Conservation (phyloP, 1,140 invertebrate species). For the Drosophila guanche region DNA sequence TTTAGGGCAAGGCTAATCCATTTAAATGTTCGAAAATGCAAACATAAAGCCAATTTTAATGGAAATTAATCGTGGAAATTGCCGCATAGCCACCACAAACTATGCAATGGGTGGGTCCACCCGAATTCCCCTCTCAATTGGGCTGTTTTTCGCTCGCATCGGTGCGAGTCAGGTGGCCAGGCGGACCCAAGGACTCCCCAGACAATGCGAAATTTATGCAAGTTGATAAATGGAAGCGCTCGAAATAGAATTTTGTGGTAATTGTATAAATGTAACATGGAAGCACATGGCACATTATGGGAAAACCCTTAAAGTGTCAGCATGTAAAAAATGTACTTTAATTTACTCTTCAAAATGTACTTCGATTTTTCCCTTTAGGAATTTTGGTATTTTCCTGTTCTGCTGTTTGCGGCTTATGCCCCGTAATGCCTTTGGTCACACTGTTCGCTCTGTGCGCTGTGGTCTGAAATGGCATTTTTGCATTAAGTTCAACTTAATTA, state of each 20-base stretch:
- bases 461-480: conserved; percentile 26
- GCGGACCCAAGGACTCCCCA: conserved; percentile 14
- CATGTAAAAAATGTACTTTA: too few relatives aligned
- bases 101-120: conserved; percentile 17
- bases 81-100: conserved; percentile 12
- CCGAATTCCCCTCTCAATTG: conserved; percentile 19
- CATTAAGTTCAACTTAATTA: conserved; percentile 68
- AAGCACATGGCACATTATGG: not conserved
- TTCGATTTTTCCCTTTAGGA: too few relatives aligned
- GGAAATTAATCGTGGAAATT: conserved; percentile 54
- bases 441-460: not conserved
- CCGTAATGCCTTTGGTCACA: not conserved
- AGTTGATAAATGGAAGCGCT: conserved; percentile 40
- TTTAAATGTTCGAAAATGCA: conserved; percentile 28
- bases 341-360: too few relatives aligned
- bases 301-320: too few relatives aligned
- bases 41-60: conserved; percentile 47
- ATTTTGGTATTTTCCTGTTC: too few relatives aligned
- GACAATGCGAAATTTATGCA: conserved; percentile 1
- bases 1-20: conserved; percentile 33
- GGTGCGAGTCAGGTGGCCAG: conserved; percentile 16
- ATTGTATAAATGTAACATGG: conserved; percentile 19
- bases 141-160: conserved; percentile 27
- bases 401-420: too few relatives aligned
- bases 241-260: conserved; percentile 12